Percentiles rank a stretch among this genome's conserved stretches.
Evolutionary conservation across 2,888 invertebrate genomes (phyloP).

Genomic region (Scelioninae gen. 2): DNA sequence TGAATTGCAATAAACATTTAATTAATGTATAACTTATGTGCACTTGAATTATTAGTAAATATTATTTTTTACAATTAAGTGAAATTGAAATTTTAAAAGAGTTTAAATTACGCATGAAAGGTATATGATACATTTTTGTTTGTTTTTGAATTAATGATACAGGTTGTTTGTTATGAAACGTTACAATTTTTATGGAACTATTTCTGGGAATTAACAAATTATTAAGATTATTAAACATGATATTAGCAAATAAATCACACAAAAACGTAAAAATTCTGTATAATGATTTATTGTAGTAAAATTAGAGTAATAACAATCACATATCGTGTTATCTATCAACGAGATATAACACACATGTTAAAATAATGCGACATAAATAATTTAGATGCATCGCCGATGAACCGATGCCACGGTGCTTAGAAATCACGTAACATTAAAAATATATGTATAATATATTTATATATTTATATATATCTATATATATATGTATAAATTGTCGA

Average conservation of each 20-base stretch:
- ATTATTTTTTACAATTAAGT: no score
- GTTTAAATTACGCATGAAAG: no score
- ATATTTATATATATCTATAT: slow-evolving; percentile 67
- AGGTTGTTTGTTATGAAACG: no score
- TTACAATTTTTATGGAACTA: no score
- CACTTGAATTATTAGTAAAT: no score
- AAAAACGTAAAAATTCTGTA: slow-evolving; percentile 60
- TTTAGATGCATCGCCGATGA: slow-evolving; percentile 71
- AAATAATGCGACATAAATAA: slow-evolving; percentile 75
- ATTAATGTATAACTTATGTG: no score
- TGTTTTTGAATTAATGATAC: no score
- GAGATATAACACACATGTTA: slow-evolving; percentile 74
- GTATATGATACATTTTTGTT: no score
- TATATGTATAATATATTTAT: slow-evolving; percentile 66
- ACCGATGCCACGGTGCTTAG: slow-evolving; percentile 73
- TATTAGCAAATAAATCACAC: neutral
- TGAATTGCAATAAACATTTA: no score
- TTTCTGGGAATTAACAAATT: no score
- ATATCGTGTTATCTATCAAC: slow-evolving; percentile 75
- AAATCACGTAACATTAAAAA: slow-evolving; percentile 75
- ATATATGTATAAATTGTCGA: slow-evolving; percentile 74
- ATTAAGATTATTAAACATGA: no score
- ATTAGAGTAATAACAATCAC: slow-evolving; percentile 76
- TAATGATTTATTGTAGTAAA: slow-evolving; percentile 74
- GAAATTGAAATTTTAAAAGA: no score